Base-by-base conservation (phyloP, 2,113 vertebrate genomes). In the Pogonocichla stellata region DNA sequence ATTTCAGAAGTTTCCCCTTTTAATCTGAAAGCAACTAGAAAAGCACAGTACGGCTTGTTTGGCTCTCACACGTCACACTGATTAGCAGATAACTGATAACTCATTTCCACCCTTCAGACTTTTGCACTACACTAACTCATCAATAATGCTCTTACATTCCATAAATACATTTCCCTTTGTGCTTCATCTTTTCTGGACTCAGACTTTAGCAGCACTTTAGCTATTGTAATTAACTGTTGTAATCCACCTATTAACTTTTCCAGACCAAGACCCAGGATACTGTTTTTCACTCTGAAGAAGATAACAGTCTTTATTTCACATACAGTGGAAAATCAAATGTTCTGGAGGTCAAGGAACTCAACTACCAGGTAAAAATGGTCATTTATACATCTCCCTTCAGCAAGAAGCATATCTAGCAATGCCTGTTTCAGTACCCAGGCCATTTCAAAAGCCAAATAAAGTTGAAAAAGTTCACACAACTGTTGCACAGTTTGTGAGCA, bases 221-320 rank as follows among this genome's bases (percentile, higher is more conserved):
- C 34, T 61, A 51, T 19, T 93, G 50, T 43, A 75, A 88, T 80
- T 86, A 84, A 78, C 36, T 40, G 18, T 67, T 75, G 25, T 42
- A 83, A 89, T 67, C 67, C 42, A 86, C 25, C 6, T 74, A 66
- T 72, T n/a, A 79, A 82, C 77, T 93, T 86, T 86, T 95, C 42
- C 92, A 97, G 91, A 88, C 28, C 58, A 98, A 95, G 74, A 66
- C 93, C 79, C 87, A 97, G 97, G 98, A 97, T 22, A 97, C 97
- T 69, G 86, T 99, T 87, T 99, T 99, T 98, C 97, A 97, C 22
- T 95, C 97, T 14, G 99, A 99, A 77, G 99, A 98, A 61, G 99
- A 99, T 96, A 99, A 98, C 97, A 99, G 99, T 51, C 98, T 99
- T 29, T 99, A 99, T 97, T 99, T 99, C 98, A 99, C 99, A 90